Evolutionary conservation across 2,888 invertebrate genomes (phyloP).

Genomic region (Drosophila mayaguana): DNA sequence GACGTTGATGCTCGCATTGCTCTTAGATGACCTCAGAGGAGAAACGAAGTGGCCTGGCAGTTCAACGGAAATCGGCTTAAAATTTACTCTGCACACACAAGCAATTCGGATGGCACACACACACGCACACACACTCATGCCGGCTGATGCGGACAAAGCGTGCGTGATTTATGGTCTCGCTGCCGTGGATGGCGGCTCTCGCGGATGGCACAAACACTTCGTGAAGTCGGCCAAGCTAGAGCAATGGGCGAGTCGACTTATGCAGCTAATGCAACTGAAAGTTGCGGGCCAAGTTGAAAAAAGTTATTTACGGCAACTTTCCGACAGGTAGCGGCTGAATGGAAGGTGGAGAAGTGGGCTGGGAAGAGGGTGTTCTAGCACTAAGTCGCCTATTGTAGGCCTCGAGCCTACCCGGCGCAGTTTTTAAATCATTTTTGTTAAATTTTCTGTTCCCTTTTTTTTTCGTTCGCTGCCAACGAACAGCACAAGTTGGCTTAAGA

Average conservation of each 20-base stretch:
- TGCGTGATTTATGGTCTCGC: constrained; percentile 65
- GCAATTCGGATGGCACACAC: constrained; percentile 1
- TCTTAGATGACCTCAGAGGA: constrained; percentile 53
- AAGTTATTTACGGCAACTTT: constrained; percentile 70
- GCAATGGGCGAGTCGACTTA: constrained; percentile 37
- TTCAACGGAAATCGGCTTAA: constrained; percentile 67
- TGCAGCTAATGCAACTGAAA: constrained; percentile 71
- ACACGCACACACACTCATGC: constrained; percentile 12
- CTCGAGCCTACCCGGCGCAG: constrained; percentile 41
- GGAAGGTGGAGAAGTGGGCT: neutral
- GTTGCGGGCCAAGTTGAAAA: constrained; percentile 45
- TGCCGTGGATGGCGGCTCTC: constrained; percentile 12
- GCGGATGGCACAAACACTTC: constrained; percentile 40
- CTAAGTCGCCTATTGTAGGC: constrained; percentile 22
- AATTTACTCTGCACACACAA: constrained; percentile 36
- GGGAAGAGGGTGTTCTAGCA: neutral
- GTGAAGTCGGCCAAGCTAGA: constrained; percentile 32
- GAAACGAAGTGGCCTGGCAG: constrained; percentile 33
- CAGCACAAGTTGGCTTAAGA: constrained; percentile 22
- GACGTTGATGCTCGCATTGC: constrained; percentile 43
- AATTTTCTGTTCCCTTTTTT: constrained; percentile 29
- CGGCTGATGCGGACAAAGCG: constrained; percentile 35
- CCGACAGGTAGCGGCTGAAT: constrained; percentile 1
- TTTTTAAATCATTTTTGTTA: constrained; percentile 66
- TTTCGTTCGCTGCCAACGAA: neutral